Conservation (phyloP, 2,797 vertebrate genomes). For the Poeciliopsis presidionis region DNA sequence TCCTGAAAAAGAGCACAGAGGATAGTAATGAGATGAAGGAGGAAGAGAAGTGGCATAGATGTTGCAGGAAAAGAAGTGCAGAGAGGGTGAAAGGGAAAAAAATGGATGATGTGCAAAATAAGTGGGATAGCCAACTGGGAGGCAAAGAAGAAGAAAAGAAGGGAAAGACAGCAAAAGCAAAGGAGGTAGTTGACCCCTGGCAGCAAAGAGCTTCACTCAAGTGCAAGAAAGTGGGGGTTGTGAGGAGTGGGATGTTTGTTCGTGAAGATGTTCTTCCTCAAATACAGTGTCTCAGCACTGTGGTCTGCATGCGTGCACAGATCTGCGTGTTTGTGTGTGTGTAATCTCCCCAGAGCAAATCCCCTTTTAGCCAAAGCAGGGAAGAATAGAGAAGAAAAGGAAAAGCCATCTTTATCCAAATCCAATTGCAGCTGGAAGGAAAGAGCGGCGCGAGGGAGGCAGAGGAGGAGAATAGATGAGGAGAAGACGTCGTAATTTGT, state of each 20-base stretch:
- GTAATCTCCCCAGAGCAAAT: conserved; percentile 83
- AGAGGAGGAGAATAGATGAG: conserved; percentile 69
- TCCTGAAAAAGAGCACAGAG: conserved; percentile 38
- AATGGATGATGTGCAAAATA: conserved; percentile 22
- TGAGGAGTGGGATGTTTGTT: conserved; percentile 57
- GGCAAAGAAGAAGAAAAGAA: conserved; percentile 49
- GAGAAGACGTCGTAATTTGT: conserved; percentile 83
- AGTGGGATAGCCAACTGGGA: conserved; percentile 32
- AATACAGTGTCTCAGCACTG: conserved; percentile 67
- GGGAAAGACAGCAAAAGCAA: conserved; percentile 55
- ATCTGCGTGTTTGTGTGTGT: conserved; percentile 54
- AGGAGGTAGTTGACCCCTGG: conserved; percentile 74
- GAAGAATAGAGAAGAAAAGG: conserved; percentile 83
- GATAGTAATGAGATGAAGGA: conserved; percentile 38
- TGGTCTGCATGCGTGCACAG: conserved; percentile 45
- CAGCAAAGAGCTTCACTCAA: conserved; percentile 58
- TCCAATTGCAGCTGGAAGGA: conserved; percentile 83
- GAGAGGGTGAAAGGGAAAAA: not conserved
- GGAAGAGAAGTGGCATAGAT: conserved; percentile 7
- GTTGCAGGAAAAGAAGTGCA: conserved; percentile 4
- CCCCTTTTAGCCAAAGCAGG: conserved; percentile 82
- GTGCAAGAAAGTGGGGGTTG: conserved; percentile 34
- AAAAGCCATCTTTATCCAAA: conserved; percentile 87
- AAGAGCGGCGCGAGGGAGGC: conserved; percentile 61
- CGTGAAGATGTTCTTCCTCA: conserved; percentile 79